phyloP scores from a whole-genome alignment of 2,888 invertebrate genomes.

The Plemyria rubiginata region DNA sequence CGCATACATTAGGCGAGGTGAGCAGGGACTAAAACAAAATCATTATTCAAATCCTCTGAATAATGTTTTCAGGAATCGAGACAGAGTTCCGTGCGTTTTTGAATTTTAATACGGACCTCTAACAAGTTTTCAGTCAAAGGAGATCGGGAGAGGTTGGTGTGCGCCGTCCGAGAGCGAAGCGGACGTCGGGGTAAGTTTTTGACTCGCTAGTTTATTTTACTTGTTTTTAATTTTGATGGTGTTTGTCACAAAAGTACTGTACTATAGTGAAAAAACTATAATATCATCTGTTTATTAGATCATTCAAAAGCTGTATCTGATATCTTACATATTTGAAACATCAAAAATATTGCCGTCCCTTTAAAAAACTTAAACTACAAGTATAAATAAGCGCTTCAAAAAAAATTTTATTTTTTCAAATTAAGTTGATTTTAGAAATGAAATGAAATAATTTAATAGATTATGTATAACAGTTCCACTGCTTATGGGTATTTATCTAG shows the following conservation, averaged over 20 bases:
- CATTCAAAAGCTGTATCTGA: too few species aligned
- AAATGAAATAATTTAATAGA: too few species aligned
- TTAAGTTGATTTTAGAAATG: too few species aligned
- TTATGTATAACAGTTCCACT: too few species aligned
- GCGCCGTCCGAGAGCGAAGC: conserved; percentile 46
- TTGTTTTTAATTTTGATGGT: neutral
- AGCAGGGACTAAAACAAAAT: conserved; percentile 77
- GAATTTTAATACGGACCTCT: conserved; percentile 83
- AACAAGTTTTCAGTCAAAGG: conserved; percentile 84
- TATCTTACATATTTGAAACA: too few species aligned
- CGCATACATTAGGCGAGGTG: conserved; percentile 77
- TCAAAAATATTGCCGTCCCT: too few species aligned
- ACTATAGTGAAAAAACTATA: too few species aligned
- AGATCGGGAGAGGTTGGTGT: conserved; percentile 67
- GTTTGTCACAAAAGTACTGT: neutral
- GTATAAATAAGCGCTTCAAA: too few species aligned
- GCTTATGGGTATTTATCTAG: too few species aligned
- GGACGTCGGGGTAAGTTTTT: conserved; percentile 45
- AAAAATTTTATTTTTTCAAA: too few species aligned
- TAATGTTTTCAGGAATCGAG: conserved; percentile 83
- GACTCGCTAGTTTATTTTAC: neutral
- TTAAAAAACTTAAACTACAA: too few species aligned
- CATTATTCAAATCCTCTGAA: conserved; percentile 84
- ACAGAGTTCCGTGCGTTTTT: conserved; percentile 80
- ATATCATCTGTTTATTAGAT: too few species aligned